Percentiles rank a stretch among this genome's conserved stretches.
Conservation (phyloP, 2,797 vertebrate genomes). For the Prionace glauca region DNA sequence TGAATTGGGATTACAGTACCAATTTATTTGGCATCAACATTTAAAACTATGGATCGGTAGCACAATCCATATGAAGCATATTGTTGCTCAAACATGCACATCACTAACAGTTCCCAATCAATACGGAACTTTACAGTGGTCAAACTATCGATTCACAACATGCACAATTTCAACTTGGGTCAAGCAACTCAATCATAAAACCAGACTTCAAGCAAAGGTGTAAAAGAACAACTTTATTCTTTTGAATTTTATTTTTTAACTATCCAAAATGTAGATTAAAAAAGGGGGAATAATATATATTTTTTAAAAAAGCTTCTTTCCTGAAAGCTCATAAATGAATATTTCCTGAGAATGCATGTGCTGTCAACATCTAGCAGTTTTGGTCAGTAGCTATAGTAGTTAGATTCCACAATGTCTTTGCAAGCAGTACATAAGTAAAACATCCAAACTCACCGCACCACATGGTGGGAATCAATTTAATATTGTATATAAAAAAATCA, state of each 20-base stretch:
- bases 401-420: not conserved
- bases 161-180: not conserved
- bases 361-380: not conserved
- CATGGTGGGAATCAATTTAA: not conserved
- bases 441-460: not conserved
- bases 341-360: conserved; percentile 32
- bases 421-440: not conserved
- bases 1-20: not conserved
- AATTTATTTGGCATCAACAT: not conserved
- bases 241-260: not conserved
- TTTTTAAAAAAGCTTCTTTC: not conserved
- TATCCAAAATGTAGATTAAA: not conserved
- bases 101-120: not conserved
- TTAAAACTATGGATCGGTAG: not conserved
- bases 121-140: not conserved
- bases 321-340: not conserved
- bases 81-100: not conserved
- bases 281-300: not conserved
- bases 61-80: not conserved
- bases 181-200: not conserved
- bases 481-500: not conserved
- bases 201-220: not conserved
- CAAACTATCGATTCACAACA: not conserved
- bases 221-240: not conserved
- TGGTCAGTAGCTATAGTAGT: not conserved